A percentile compares a stretch with the other conserved stretches of the same genome.
phyloP scores from a whole-genome alignment of 2,888 invertebrate species.

The Acleris literana region DNA sequence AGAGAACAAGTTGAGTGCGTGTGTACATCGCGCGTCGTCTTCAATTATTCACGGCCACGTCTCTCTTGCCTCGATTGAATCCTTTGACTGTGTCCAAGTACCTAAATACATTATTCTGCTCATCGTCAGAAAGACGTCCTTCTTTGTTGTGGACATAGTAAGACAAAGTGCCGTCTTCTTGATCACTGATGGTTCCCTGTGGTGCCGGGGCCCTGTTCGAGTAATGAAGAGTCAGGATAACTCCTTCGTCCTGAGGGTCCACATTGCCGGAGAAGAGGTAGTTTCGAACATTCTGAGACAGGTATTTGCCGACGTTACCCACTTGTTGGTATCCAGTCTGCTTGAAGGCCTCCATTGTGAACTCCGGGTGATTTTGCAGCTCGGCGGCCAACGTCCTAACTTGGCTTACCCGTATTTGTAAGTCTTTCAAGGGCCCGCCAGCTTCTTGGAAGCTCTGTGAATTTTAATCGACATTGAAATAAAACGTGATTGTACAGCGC shows the following conservation, averaged over 20 bases:
- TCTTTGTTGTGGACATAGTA: slow-evolving; percentile 19
- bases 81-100: slow-evolving; percentile 28
- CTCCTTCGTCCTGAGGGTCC: slow-evolving; percentile 49
- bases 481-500: too few relatives aligned
- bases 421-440: slow-evolving; percentile 43
- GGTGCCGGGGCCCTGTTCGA: background rate
- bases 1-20: slow-evolving; percentile 4
- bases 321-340: slow-evolving; percentile 43
- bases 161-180: slow-evolving; percentile 27
- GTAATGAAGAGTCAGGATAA: slow-evolving; percentile 47
- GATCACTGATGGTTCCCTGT: slow-evolving; percentile 8
- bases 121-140: slow-evolving; percentile 12
- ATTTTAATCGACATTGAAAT: background rate
- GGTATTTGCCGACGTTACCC: slow-evolving; percentile 49
- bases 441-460: slow-evolving; percentile 42
- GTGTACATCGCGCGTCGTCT: slow-evolving; percentile 3
- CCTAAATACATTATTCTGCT: slow-evolving; percentile 16
- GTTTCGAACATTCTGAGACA: slow-evolving; percentile 51
- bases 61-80: slow-evolving; percentile 20
- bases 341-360: slow-evolving; percentile 45
- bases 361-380: slow-evolving; percentile 38
- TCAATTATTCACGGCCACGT: slow-evolving; percentile 16
- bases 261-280: slow-evolving; percentile 47
- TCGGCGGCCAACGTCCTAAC: slow-evolving; percentile 41
- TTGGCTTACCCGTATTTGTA: slow-evolving; percentile 43